Evolutionary conservation across 2,113 vertebrate species (phyloP), one percentile per base, ranked within the genome.

Genomic region (Manacus vitellinus): DNA sequence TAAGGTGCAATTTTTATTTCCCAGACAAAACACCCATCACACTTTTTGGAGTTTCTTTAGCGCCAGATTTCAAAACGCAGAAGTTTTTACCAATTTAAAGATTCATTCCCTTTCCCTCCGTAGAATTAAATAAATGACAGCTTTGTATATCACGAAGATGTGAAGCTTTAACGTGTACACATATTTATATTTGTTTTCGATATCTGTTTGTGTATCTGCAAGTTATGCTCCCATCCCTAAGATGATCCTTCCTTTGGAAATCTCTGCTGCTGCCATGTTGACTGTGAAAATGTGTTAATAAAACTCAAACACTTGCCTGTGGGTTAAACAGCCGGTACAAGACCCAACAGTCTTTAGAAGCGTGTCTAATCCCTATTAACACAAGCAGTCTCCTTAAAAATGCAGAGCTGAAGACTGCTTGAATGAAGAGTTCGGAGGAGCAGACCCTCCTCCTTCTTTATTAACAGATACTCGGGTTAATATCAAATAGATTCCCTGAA

Each of bases 141-240:
- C 12, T 77, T 70, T 56, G 62, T 58, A 10, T 43, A 39, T 35
- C 22, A 35, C 14, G 23, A 77, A 11, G 8, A 88, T 30, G 30
- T 37, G 43, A 82, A 71, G 33, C 0, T 0, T 78, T 72, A 41
- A 54, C 74, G 67, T 4, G 14, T 24, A 63, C 0, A 1, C 7
- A 11, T 16, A 37, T 17, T 35, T 71, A 4, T 37, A 23, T 41
- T 87, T 61, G 63, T 75, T 66, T 33, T 31, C 41, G 28, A 0
- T 13, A 19, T 33, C 25, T 33, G 19, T 47, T 15, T 33, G 7
- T 51, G 49, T 80, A 12, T 20, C 27, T 81, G 33, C 8, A 59
- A 35, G 27, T 81, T 41, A n/a, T 6, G 6, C 10, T 46, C 16
- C 27, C 8, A 51, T 31, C 35, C 43, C 46, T 71, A 43, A 71